Evolutionary conservation across 2,888 invertebrate genomes (phyloP).

Genomic region (Sinhomidia bicolor): DNA sequence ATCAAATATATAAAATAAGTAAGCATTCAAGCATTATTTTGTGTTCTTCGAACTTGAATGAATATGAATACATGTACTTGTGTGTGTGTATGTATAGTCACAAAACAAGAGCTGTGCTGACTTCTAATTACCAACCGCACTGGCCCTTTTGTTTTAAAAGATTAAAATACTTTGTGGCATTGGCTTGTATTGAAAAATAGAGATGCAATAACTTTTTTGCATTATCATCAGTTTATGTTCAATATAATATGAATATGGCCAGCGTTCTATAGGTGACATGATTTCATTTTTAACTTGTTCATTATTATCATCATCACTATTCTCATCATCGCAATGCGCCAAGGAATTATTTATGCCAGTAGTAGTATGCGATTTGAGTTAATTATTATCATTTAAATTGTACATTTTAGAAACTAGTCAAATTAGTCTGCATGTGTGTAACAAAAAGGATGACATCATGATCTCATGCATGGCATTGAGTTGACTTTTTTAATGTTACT

Average conservation of each 20-base stretch:
- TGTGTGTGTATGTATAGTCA: neutral
- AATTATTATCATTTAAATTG: constrained; percentile 45
- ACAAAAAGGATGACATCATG: neutral
- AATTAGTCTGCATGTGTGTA: neutral
- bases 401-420: constrained; percentile 36
- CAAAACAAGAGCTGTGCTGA: neutral
- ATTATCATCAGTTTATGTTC: neutral
- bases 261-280: constrained; percentile 29
- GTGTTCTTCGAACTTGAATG: too few species aligned
- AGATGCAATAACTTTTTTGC: constrained; percentile 7
- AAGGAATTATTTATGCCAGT: constrained; percentile 14
- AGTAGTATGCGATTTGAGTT: constrained; percentile 8
- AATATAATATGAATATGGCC: neutral
- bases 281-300: constrained; percentile 40
- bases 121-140: neutral
- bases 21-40: too few species aligned
- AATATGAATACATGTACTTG: neutral
- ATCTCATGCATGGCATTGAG: neutral
- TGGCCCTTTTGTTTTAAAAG: constrained; percentile 2
- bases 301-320: neutral
- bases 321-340: neutral
- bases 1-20: neutral
- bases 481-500: neutral
- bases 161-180: neutral
- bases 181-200: constrained; percentile 2